Evolutionary conservation across 2,888 invertebrate genomes (phyloP).

Genomic region (Ferdinandea cuprea): DNA sequence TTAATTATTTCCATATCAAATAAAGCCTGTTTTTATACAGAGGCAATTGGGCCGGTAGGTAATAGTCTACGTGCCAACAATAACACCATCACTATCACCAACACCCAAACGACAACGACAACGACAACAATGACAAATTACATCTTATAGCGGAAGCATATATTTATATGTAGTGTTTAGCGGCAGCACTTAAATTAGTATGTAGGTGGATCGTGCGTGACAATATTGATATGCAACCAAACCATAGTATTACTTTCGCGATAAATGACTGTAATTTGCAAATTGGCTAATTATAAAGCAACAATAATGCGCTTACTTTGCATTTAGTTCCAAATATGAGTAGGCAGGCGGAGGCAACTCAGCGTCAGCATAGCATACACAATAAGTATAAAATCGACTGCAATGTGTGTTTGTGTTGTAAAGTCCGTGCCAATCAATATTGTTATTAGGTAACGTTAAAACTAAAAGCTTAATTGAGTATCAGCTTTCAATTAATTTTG

Average conservation of each 20-base stretch:
- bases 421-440: slow-evolving; percentile 56
- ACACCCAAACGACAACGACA: not conserved
- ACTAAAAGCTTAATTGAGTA: slow-evolving; percentile 73
- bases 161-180: slow-evolving; percentile 18
- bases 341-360: not conserved
- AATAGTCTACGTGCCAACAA: not conserved
- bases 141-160: slow-evolving; percentile 19
- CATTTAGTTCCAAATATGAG: not conserved
- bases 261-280: slow-evolving; percentile 57
- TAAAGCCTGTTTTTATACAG: slow-evolving; percentile 18
- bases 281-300: slow-evolving; percentile 49
- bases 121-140: slow-evolving; percentile 31
- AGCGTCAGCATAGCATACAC: not conserved
- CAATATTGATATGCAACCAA: slow-evolving; percentile 16
- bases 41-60: not conserved
- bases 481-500: slow-evolving; percentile 74
- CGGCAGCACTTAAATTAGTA: not conserved
- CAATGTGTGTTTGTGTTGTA: not conserved
- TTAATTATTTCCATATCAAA: slow-evolving; percentile 28
- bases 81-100: too few species aligned
- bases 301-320: slow-evolving; percentile 35
- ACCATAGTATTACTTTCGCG: slow-evolving; percentile 5
- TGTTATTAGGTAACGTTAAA: slow-evolving; percentile 59
- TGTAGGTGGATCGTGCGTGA: slow-evolving; percentile 2
- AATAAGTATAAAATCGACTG: not conserved